Conservation (phyloP, 2,113 vertebrate species). For the Gadus macrocephalus region DNA sequence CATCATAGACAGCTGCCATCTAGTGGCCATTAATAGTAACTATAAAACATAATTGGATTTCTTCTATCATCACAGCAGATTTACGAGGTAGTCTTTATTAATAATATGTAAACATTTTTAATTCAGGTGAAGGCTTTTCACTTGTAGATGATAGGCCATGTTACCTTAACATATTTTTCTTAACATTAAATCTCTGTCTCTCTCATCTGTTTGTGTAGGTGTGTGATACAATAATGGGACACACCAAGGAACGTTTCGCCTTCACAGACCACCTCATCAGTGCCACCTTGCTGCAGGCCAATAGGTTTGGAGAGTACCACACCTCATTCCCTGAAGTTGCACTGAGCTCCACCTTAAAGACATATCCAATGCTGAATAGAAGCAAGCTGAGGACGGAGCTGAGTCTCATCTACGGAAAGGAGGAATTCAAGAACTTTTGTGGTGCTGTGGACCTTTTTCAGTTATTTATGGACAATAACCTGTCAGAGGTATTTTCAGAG, state of each 20-base stretch:
- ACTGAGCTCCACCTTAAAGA: constrained; percentile 1
- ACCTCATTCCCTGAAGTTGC: background rate
- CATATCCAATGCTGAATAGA: background rate
- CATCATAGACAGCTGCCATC: no score
- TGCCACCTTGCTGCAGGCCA: constrained; percentile 17
- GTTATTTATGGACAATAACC: constrained; percentile 19
- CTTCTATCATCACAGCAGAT: no score
- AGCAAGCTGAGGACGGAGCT: constrained; percentile 22
- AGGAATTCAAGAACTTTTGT: constrained; percentile 22
- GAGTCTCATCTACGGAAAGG: constrained; percentile 14
- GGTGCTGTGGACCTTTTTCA: constrained; percentile 21
- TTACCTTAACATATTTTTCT: background rate
- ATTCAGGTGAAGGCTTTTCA: no score
- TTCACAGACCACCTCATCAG: background rate
- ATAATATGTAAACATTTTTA: no score
- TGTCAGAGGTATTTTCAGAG: no score
- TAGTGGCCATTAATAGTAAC: no score
- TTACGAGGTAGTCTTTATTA: no score
- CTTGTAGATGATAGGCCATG: background rate
- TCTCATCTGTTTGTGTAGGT: background rate
- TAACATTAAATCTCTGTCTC: no score
- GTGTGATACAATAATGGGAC: background rate
- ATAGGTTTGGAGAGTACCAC: background rate
- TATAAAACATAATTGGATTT: no score
- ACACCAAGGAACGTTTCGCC: background rate